Conservation (phyloP, 2,888 invertebrate genomes). For the Coelinius sp. region DNA sequence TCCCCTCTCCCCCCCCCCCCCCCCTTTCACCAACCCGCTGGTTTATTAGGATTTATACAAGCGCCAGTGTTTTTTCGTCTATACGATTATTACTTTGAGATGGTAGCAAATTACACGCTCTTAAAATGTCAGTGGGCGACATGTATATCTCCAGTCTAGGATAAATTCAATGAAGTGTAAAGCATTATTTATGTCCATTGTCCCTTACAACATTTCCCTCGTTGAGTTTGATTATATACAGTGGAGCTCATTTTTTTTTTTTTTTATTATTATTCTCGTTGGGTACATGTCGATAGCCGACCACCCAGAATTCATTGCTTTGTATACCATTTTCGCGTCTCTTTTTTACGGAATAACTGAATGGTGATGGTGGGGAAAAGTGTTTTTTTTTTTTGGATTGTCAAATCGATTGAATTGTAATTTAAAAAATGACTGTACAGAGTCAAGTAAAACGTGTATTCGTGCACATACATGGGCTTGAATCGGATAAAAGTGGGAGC, state of each 20-base stretch:
- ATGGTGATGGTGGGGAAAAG: neutral
- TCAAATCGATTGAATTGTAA: neutral
- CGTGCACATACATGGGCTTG: constrained; percentile 13
- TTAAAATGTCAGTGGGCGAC: constrained; percentile 59
- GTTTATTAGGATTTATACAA: constrained; percentile 70
- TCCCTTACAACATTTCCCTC: constrained; percentile 9
- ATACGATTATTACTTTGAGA: constrained; percentile 52
- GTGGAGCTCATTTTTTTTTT: constrained; percentile 40
- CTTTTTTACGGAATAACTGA: neutral
- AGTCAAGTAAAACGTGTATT: constrained; percentile 1
- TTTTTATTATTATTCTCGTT: constrained; percentile 45
- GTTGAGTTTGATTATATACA: neutral
- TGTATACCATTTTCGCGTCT: constrained; percentile 53
- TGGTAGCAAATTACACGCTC: constrained; percentile 46
- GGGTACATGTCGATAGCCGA: constrained; percentile 60
- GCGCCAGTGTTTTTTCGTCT: constrained; percentile 51
- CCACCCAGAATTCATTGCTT: constrained; percentile 69
- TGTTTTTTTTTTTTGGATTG: neutral
- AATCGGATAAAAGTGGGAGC: constrained; percentile 26
- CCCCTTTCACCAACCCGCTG: too few species aligned
- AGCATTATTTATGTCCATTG: constrained; percentile 63
- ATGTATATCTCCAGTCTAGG: neutral
- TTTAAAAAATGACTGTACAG: constrained; percentile 23
- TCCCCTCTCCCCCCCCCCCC: too few species aligned
- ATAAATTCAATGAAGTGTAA: constrained; percentile 29